phyloP scores from a whole-genome alignment of 2,888 invertebrate species.

The Adelognathus sp. region DNA sequence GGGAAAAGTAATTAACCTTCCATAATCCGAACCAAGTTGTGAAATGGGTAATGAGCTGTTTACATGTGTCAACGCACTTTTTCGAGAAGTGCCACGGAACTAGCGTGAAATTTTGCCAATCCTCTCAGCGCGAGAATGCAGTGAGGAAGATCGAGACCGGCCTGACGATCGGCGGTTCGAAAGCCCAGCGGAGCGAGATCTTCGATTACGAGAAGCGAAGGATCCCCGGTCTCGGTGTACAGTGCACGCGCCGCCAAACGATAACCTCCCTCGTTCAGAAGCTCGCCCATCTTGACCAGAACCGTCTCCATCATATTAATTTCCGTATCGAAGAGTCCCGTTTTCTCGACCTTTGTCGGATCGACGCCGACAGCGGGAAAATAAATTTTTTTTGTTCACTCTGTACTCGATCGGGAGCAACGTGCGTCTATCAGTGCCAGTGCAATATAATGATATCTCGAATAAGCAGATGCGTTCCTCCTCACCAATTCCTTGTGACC shows the following conservation, averaged over 20 bases:
- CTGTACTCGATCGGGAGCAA: too few relatives aligned
- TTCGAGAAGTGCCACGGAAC: slow-evolving; percentile 82
- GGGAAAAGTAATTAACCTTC: too few relatives aligned
- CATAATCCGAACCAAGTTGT: too few relatives aligned
- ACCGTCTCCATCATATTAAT: slow-evolving; percentile 74
- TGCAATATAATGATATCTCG: too few relatives aligned
- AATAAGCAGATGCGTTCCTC: too few relatives aligned
- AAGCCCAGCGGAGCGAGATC: slow-evolving; percentile 83
- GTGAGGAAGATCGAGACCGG: slow-evolving; percentile 83
- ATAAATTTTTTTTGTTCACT: too few relatives aligned
- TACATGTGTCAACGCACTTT: too few relatives aligned
- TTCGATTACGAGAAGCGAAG: slow-evolving; percentile 82
- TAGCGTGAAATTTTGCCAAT: slow-evolving; percentile 83
- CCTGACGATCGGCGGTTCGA: slow-evolving; percentile 82
- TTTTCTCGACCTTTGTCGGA: too few relatives aligned
- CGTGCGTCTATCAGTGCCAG: too few relatives aligned
- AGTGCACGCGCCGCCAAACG: slow-evolving; percentile 70
- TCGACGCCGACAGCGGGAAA: too few relatives aligned
- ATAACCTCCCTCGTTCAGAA: slow-evolving; percentile 60
- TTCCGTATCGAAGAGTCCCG: slow-evolving; percentile 69
- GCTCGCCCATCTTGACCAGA: slow-evolving; percentile 71
- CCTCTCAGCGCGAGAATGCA: slow-evolving; percentile 81
- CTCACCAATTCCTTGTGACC: slow-evolving; percentile 75
- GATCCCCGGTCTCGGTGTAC: too few relatives aligned
- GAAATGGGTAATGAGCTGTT: too few relatives aligned